Percentiles rank a stretch among this genome's conserved stretches.
Evolutionary conservation across 1,140 invertebrate species (phyloP).

Genomic region (Atta cephalotes): DNA sequence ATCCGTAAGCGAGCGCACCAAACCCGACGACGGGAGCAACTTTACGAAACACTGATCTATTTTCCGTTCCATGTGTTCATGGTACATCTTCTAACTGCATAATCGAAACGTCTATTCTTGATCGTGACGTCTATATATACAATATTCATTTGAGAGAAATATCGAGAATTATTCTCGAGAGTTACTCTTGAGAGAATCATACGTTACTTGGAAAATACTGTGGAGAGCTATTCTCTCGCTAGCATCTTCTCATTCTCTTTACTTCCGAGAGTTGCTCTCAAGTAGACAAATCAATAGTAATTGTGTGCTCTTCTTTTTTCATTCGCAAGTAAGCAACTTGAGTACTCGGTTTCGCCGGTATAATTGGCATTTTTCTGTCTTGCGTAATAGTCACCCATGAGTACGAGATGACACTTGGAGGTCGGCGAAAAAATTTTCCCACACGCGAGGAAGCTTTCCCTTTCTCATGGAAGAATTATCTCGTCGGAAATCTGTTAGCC

Average conservation of each 20-base stretch:
- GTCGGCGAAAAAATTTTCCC: conserved; percentile 63
- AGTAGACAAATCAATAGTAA: conserved; percentile 20
- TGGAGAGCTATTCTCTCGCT: neutral
- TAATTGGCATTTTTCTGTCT: conserved; percentile 63
- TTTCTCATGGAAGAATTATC: conserved; percentile 64
- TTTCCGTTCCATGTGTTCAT: conserved; percentile 37
- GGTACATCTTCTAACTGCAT: conserved; percentile 20
- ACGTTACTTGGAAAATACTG: neutral
- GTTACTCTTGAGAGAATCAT: neutral
- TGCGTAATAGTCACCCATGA: conserved; percentile 31
- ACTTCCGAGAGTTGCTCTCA: conserved; percentile 17
- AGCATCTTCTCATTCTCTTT: conserved; percentile 22
- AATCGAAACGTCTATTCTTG: conserved; percentile 30
- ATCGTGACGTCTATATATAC: neutral
- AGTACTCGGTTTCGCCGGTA: conserved; percentile 26
- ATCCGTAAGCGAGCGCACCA: conserved; percentile 63
- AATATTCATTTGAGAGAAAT: conserved; percentile 7
- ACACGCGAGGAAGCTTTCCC: conserved; percentile 52
- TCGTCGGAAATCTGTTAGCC: conserved; percentile 49
- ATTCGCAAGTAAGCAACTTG: conserved; percentile 16
- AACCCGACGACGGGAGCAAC: conserved; percentile 60
- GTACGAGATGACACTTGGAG: conserved; percentile 55
- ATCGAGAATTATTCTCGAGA: neutral
- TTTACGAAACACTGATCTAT: conserved; percentile 53
- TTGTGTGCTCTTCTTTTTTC: conserved; percentile 10